phyloP scores from a whole-genome alignment of 2,113 vertebrate genomes.

The Sisor rabdophorus region DNA sequence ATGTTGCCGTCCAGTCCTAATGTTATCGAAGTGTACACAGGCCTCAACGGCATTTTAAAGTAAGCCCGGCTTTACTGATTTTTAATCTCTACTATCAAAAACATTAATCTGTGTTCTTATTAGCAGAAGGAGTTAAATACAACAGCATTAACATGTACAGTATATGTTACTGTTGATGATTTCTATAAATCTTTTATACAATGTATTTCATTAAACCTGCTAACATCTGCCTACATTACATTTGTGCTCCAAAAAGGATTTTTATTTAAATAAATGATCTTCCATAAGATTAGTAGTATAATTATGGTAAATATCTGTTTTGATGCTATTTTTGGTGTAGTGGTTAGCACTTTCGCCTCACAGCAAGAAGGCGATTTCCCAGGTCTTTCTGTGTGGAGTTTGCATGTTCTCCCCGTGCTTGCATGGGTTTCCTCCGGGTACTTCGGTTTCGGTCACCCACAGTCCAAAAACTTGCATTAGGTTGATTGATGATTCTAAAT shows the following conservation, averaged over 20 bases:
- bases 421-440: no score
- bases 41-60: slow-evolving; percentile 92
- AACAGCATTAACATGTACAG: background rate
- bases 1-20: slow-evolving; percentile 95
- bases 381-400: no score
- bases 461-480: no score
- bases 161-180: background rate
- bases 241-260: background rate
- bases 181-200: background rate
- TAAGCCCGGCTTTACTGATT: slow-evolving; percentile 57
- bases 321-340: no score
- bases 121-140: background rate
- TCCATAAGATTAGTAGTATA: no score
- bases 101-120: background rate
- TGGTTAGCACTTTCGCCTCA: no score
- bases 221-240: background rate
- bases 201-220: background rate
- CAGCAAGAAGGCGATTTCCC: no score
- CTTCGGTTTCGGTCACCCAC: no score
- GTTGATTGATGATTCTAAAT: no score
- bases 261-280: background rate
- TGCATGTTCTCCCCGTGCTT: no score
- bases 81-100: background rate
- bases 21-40: slow-evolving; percentile 86
- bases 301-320: no score